A percentile compares a stretch with the other conserved stretches of the same genome.
Conservation (phyloP, 2,888 invertebrate species). For the Anthoptus insignis region DNA sequence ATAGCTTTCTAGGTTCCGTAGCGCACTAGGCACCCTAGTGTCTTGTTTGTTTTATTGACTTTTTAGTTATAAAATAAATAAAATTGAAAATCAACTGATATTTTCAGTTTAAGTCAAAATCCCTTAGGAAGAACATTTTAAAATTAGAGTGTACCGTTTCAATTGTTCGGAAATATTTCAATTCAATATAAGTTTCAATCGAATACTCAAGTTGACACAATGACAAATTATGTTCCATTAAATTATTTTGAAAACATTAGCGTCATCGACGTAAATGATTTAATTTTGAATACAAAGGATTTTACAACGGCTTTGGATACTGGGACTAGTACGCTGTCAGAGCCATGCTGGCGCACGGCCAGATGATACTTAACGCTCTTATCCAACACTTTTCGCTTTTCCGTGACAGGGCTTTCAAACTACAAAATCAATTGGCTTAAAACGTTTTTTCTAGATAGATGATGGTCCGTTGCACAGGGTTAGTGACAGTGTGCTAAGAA, state of each 20-base stretch:
- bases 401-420: conserved; percentile 31
- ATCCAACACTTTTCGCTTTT: conserved; percentile 35
- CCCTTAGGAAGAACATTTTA: neutral
- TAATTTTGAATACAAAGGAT: conserved; percentile 29
- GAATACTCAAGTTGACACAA: neutral
- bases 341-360: conserved; percentile 28
- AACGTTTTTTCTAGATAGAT: conserved; percentile 12
- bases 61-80: too few species aligned
- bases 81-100: neutral
- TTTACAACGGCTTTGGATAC: conserved; percentile 24
- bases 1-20: too few species aligned
- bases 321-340: conserved; percentile 28
- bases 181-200: neutral
- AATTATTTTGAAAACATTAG: conserved; percentile 11
- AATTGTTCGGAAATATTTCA: neutral
- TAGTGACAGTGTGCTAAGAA: neutral
- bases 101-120: neutral
- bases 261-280: conserved; percentile 12
- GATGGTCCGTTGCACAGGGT: neutral
- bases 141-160: neutral
- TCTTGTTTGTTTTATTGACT: conserved; percentile 24
- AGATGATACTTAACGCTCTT: conserved; percentile 34
- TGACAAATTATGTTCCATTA: conserved; percentile 5
- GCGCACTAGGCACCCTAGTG: too few species aligned
- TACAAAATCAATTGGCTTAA: conserved; percentile 32